Evolutionary conservation across 2,113 vertebrate genomes (phyloP).

Genomic region (Shinisaurus crocodilurus): DNA sequence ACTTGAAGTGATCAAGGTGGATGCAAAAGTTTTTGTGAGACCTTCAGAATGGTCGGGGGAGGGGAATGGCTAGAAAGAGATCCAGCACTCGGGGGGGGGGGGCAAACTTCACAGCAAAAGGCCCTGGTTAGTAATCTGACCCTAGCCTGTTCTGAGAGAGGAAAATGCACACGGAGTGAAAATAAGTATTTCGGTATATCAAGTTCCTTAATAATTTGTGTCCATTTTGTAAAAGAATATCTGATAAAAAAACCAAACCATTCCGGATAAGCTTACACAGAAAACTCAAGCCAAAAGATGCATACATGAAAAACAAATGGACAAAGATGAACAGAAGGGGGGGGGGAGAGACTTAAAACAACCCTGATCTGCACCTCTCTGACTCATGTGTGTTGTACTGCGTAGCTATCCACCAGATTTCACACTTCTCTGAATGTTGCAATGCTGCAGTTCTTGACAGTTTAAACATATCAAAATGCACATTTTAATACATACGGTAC

Average conservation of each 20-base stretch:
- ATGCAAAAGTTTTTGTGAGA: conserved; percentile 45
- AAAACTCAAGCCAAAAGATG: background rate
- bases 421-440: too few species aligned
- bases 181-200: background rate
- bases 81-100: background rate
- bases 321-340: background rate
- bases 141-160: background rate
- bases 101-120: background rate
- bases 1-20: conserved; percentile 33
- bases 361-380: background rate
- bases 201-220: background rate
- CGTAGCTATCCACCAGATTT: too few species aligned
- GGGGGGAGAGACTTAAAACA: background rate
- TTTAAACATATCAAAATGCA: too few species aligned
- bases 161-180: background rate
- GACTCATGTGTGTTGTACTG: too few species aligned
- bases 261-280: background rate
- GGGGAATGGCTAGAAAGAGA: conserved; percentile 21
- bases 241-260: background rate
- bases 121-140: too few species aligned
- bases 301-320: background rate
- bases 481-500: too few species aligned
- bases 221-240: background rate
- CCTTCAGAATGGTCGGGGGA: conserved; percentile 40
- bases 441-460: too few species aligned